A percentile compares a stretch with the other conserved stretches of the same genome.
Conservation (phyloP, 2,888 invertebrate genomes). For the Parapristionchus giblindavisi region DNA sequence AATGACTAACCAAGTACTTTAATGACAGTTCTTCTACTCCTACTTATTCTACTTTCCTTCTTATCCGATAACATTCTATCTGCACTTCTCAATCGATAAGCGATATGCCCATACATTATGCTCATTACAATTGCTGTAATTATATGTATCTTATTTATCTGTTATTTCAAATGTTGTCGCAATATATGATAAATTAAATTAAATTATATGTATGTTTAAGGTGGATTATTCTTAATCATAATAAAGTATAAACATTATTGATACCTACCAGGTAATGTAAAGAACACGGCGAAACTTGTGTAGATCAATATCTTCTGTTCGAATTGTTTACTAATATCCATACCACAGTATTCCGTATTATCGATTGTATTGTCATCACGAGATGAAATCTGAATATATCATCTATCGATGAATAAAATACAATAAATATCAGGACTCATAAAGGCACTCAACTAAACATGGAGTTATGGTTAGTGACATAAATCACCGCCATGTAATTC, state of each 20-base stretch:
- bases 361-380: slow-evolving; percentile 54
- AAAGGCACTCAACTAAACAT: no score
- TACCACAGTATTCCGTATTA: slow-evolving; percentile 62
- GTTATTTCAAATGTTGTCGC: no score
- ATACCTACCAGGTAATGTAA: slow-evolving; percentile 58
- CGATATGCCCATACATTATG: slow-evolving; percentile 66
- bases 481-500: no score
- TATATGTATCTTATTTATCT: no score
- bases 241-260: not conserved
- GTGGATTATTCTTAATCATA: not conserved
- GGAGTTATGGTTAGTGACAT: no score
- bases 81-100: slow-evolving; percentile 50
- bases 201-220: not conserved
- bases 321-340: slow-evolving; percentile 49
- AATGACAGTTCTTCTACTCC: slow-evolving; percentile 48
- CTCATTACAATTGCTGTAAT: slow-evolving; percentile 60
- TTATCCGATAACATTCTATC: slow-evolving; percentile 40
- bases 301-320: slow-evolving; percentile 59
- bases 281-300: slow-evolving; percentile 65
- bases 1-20: slow-evolving; percentile 51
- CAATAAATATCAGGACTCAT: no score
- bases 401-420: no score
- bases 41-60: slow-evolving; percentile 42
- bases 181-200: no score
- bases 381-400: slow-evolving; percentile 52